A percentile compares a stretch with the other conserved stretches of the same genome.
These are phyloP conservation scores for Propsilocerus akamusi DNA, from an alignment of 1,140 invertebrate genomes.

Conservation along the genomic window DNA sequence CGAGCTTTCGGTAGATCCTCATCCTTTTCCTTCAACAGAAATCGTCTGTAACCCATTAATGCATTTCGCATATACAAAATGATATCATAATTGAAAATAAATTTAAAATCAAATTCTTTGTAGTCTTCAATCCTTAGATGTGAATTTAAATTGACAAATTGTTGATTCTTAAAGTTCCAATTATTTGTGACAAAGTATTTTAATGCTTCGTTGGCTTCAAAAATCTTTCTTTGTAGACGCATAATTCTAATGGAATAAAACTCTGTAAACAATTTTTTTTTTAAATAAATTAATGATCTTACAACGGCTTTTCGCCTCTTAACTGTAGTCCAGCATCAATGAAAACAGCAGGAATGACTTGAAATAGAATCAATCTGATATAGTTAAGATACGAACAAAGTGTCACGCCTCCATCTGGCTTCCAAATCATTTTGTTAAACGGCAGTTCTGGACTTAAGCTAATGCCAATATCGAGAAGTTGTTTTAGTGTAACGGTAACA, in stretches of 20 bases:
- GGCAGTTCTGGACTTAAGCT: not conserved
- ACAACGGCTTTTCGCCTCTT: not conserved
- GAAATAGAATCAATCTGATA: not conserved
- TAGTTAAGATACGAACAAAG: not conserved
- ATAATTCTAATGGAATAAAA: constrained; percentile 39
- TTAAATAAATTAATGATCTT: not conserved
- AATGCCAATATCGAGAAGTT: not conserved
- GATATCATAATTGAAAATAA: not conserved
- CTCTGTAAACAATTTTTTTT: not conserved
- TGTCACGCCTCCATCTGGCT: not conserved
- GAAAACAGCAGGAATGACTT: not conserved
- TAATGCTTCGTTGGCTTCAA: constrained; percentile 52
- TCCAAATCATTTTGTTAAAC: not conserved
- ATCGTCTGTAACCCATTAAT: constrained; percentile 17
- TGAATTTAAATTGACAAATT: constrained; percentile 40
- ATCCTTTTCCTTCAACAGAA: constrained; percentile 31
- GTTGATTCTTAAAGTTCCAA: constrained; percentile 64
- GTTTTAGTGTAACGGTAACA: not conserved
- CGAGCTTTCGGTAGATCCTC: constrained; percentile 25
- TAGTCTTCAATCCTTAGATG: constrained; percentile 39
- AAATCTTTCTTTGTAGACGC: constrained; percentile 60
- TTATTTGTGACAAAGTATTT: constrained; percentile 60
- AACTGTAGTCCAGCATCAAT: not conserved
- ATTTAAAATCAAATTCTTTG: constrained; percentile 34
- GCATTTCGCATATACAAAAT: not conserved